phyloP scores from a whole-genome alignment of 2,797 vertebrate species.

The Cottoperca gobio region DNA sequence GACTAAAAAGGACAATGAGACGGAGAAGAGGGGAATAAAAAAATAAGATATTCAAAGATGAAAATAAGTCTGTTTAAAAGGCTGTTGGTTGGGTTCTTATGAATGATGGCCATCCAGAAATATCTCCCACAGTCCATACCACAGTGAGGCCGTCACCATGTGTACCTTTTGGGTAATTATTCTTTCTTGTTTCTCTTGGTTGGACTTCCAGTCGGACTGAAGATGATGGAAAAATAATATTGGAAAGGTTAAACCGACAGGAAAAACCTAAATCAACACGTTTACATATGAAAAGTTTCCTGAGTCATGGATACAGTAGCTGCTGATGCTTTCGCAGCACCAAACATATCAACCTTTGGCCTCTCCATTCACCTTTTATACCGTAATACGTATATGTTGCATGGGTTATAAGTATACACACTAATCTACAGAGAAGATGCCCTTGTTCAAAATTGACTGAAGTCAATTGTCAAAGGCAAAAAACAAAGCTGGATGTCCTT shows the following conservation, averaged over 20 bases:
- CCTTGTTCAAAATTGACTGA: not conserved
- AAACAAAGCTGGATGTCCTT: conserved; percentile 13
- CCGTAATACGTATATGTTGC: too few species aligned
- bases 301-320: too few species aligned
- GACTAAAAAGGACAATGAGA: not conserved
- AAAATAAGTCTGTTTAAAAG: not conserved
- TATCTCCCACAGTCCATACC: not conserved
- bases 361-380: not conserved
- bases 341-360: not conserved
- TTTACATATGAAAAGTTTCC: not conserved
- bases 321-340: not conserved
- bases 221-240: not conserved
- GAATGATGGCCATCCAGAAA: not conserved
- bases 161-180: not conserved
- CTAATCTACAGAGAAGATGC: not conserved
- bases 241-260: not conserved
- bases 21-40: not conserved
- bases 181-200: not conserved
- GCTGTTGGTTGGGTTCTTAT: too few species aligned
- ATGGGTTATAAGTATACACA: too few species aligned
- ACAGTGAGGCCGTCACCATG: too few species aligned
- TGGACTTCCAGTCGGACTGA: not conserved
- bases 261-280: not conserved
- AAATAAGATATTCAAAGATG: too few species aligned
- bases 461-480: not conserved